A percentile compares a stretch with the other conserved stretches of the same genome.
Conservation (phyloP, 1,140 invertebrate species). For the Drosophila elegans region DNA sequence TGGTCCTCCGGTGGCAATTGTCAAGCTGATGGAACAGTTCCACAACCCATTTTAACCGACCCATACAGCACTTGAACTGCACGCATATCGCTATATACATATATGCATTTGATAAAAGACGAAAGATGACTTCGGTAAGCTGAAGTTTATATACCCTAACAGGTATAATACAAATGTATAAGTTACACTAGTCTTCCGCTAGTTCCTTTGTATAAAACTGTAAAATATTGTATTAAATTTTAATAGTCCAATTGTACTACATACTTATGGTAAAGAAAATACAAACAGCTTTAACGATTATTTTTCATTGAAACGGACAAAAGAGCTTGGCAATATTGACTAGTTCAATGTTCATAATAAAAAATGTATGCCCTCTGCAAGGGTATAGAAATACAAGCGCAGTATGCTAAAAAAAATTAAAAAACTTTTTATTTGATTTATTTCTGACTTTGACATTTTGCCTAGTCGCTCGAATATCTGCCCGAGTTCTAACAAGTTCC, state of each 20-base stretch:
- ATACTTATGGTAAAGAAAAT: too few relatives aligned
- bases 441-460: constrained; percentile 54
- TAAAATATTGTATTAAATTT: too few relatives aligned
- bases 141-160: too few relatives aligned
- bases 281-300: too few relatives aligned
- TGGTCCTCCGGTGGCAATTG: constrained; percentile 13
- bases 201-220: too few relatives aligned
- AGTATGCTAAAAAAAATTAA: constrained; percentile 21
- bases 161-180: too few relatives aligned
- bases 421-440: constrained; percentile 58
- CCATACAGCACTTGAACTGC: constrained; percentile 30
- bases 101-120: constrained; percentile 23
- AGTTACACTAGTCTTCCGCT: too few relatives aligned
- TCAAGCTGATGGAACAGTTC: constrained; percentile 28
- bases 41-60: not conserved
- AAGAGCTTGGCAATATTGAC: too few relatives aligned
- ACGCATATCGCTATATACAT: constrained; percentile 24
- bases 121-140: not conserved
- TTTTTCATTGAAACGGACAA: too few relatives aligned
- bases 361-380: too few relatives aligned
- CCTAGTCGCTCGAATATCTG: constrained; percentile 33
- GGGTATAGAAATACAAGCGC: not conserved
- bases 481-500: constrained; percentile 28
- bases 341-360: too few relatives aligned
- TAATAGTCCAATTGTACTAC: too few relatives aligned